Base-by-base conservation (phyloP, 2,888 invertebrate species). In the Parapristionchus giblindavisi region DNA sequence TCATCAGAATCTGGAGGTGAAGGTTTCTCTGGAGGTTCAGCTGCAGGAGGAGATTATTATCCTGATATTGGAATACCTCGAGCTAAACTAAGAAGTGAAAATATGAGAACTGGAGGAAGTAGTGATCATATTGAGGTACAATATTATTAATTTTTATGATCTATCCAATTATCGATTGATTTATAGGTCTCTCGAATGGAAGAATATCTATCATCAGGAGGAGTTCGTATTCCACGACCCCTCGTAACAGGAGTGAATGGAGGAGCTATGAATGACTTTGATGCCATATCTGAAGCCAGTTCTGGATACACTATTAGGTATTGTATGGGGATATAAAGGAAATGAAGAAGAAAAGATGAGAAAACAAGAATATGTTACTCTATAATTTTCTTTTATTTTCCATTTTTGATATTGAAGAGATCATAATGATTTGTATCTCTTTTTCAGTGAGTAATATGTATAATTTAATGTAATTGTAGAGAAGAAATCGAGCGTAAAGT, bases 61-160 rank as follows among this genome's bases (percentile, higher is more conserved):
- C 87, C 85, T 3, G 85, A 86, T 52, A 76, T 86, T 58, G 86
- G 85, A 34, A 88, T 88, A 75, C 88, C 88, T 14, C 81, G 88
- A 38, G 87, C 88, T 2, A 88, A 88, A 70, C 83, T 88, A 32
- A 78, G 76, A 81, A 84, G 76, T 72, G 72, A 43, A 77, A 78
- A 34, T 40, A 63, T 61, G 34, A 51, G 24, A 1, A 27, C 32
- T n/a, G 75, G 74, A 34, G 65, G 48, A 21, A 66, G 63, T 51
- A 34, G 32, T n/a, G 77, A 58, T 11, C 56, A 75, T n/a, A 51
- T 63, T n/a, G 63, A 74, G 48, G 76, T 78, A 56, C 27, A 52
- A 58, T 29, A 70, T 75, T 38, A 14, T 38, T 40, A 68, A 68
- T 36, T 38, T 60, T 17, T 38, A 77, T 51, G 61, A 68, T 40